These are phyloP conservation scores for Sturnira hondurensis DNA, from an alignment of 2,113 vertebrate species.

Conservation along the genomic window DNA sequence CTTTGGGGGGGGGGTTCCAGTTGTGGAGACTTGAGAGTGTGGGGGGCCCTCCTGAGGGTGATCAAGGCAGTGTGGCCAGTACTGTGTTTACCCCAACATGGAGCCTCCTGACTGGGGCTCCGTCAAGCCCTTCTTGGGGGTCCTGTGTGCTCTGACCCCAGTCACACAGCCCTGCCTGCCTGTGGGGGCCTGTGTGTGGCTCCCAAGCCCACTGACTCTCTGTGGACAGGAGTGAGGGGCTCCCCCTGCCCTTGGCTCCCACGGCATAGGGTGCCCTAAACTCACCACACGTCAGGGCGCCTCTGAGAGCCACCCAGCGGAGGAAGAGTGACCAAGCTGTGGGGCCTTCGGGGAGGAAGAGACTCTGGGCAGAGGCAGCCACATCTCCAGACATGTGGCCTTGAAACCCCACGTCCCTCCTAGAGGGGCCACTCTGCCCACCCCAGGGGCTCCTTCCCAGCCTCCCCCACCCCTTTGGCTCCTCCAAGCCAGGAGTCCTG, in stretches of 20 bases:
- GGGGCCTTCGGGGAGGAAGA: not conserved
- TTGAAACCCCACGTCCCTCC: not conserved
- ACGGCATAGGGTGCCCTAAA: not conserved
- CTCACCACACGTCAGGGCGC: rapidly evolving
- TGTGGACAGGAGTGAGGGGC: too few relatives aligned
- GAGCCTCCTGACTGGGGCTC: too few relatives aligned
- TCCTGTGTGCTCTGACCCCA: not conserved
- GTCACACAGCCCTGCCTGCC: rapidly evolving
- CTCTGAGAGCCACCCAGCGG: not conserved
- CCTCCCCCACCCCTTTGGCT: too few relatives aligned
- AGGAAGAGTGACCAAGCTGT: not conserved
- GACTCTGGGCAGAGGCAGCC: too few relatives aligned
- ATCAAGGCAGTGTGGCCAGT: not conserved
- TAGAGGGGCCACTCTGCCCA: not conserved
- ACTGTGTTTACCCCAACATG: not conserved
- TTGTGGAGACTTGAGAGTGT: not conserved
- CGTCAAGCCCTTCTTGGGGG: rapidly evolving
- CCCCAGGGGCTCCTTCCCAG: not conserved
- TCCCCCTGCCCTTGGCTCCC: not conserved
- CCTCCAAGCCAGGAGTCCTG: not conserved
- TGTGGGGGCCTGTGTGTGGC: rapidly evolving
- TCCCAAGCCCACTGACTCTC: not conserved
- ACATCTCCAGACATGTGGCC: not conserved
- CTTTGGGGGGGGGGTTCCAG: too few relatives aligned
- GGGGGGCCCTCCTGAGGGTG: not conserved